Percentiles rank a stretch among this genome's conserved stretches.
These are phyloP conservation scores for Cerceris ruficornis DNA, from an alignment of 2,888 invertebrate species.

Conservation along the genomic window DNA sequence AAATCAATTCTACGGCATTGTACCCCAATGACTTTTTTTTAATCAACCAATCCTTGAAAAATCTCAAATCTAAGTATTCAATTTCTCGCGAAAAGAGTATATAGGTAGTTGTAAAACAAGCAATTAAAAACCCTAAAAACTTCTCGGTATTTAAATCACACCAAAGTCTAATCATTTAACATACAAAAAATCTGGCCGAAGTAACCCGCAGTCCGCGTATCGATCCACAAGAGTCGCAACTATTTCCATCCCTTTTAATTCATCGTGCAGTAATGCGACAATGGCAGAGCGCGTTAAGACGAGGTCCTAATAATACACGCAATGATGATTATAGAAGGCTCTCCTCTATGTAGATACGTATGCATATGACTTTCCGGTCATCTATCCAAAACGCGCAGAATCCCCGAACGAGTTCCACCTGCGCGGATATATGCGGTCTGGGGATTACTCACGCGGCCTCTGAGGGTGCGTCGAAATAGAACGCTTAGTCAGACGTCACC, in stretches of 20 bases:
- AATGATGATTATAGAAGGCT: constrained; percentile 48
- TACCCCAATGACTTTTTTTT: no score
- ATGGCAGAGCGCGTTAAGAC: background rate
- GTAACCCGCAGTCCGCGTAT: no score
- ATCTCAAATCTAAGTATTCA: no score
- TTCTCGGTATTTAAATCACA: no score
- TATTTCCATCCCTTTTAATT: background rate
- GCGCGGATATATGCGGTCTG: constrained; percentile 62
- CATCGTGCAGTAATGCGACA: background rate
- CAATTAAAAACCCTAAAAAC: no score
- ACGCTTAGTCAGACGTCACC: constrained; percentile 75
- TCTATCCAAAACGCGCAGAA: constrained; percentile 68
- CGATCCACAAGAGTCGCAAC: background rate
- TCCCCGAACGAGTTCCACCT: constrained; percentile 66
- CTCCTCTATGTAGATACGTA: constrained; percentile 18
- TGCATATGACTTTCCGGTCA: constrained; percentile 58
- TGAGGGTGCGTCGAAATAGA: constrained; percentile 71
- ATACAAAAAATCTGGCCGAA: no score
- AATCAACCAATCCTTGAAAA: no score
- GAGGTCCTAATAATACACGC: constrained; percentile 47
- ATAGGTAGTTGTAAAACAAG: no score
- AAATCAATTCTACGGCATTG: no score
- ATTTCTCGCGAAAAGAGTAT: no score
- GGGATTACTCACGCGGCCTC: constrained; percentile 72
- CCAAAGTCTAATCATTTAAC: no score